Base-by-base conservation (phyloP, 2,888 invertebrate species). In the Elgonia sp. region DNA sequence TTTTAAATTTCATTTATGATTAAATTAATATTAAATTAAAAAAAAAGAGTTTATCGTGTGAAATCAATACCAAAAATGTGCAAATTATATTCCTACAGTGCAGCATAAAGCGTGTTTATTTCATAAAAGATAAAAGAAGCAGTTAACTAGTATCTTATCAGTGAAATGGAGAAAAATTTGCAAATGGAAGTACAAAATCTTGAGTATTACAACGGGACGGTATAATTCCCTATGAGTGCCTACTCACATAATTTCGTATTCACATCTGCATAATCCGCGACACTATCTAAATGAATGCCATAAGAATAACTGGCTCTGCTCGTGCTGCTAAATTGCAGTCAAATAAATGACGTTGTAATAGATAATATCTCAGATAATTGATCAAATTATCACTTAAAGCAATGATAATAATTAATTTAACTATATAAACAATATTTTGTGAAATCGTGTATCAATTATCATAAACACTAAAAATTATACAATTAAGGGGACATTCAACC, bases 231-330 rank as follows among this genome's bases (percentile, higher is more conserved):
- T 76, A 73, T 77, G 80, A 70, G 65, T 80, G 63, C 80, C 65
- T 69, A 81, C 81, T 84, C 81, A 20, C 84, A 83, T 88, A 86
- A 84, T 89, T 88, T 88, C 88, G 88, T 86, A 82, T 87, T 88
- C 86, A 60, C 85, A 83, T 88, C 83, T 85, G 83, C 82, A 88
- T 88, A 89, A 85, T 85, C 85, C 87, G 77, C 76, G 87, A 84
- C 84, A 77, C 81, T 89, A 88, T 89, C 89, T 88, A 87, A 89
- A 89, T 86, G 89, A 89, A 85, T 84, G 81, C 79, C 70, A 82
- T 87, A 79, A 86, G 87, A 87, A 88, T 88, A 87, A 89, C 86
- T 89, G 77, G 77, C 84, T 85, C 39, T 46, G 76, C 88, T 86
- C 84, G 86, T 84, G 76, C 88, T 80, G 75, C 75, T 88, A 88